Percentiles rank a stretch among this genome's conserved stretches.
Evolutionary conservation across 2,797 vertebrate species (phyloP).

Genomic region (Pangasius macronema): DNA sequence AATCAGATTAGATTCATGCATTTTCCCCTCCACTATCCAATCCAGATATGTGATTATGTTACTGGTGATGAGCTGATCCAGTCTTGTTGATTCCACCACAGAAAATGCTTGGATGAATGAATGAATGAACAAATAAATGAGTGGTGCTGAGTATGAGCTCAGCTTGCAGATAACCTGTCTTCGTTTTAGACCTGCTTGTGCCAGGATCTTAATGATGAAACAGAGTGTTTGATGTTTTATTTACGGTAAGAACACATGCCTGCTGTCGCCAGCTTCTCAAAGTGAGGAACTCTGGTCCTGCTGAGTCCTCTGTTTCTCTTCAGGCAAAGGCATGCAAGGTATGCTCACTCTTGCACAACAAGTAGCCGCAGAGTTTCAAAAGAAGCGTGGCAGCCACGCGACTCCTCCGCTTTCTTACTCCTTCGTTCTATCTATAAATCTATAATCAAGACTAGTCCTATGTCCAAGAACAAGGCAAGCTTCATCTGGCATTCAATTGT

Average conservation of each 20-base stretch:
- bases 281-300: conserved; percentile 42
- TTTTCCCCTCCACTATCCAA: not conserved
- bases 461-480: not conserved
- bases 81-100: not conserved
- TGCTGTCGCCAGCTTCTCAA: not conserved
- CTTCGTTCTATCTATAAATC: not conserved
- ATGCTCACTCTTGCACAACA: conserved; percentile 39
- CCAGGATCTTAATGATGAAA: not conserved
- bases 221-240: conserved; percentile 27
- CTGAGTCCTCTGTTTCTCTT: conserved; percentile 49
- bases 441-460: not conserved
- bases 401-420: not conserved
- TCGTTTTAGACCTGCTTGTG: conserved; percentile 1
- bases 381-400: not conserved
- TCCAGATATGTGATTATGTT: not conserved
- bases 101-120: not conserved
- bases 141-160: not conserved
- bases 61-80: not conserved
- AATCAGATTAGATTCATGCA: not conserved
- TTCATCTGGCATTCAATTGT: not conserved
- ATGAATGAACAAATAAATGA: not conserved
- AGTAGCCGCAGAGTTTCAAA: conserved; percentile 24
- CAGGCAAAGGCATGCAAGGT: conserved; percentile 15
- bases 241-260: not conserved
- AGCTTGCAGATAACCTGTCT: not conserved